Percentiles rank a stretch among this genome's conserved stretches.
These are phyloP conservation scores for Geopemphigus sp. DNA, from an alignment of 1,140 invertebrate species.

Conservation along the genomic window DNA sequence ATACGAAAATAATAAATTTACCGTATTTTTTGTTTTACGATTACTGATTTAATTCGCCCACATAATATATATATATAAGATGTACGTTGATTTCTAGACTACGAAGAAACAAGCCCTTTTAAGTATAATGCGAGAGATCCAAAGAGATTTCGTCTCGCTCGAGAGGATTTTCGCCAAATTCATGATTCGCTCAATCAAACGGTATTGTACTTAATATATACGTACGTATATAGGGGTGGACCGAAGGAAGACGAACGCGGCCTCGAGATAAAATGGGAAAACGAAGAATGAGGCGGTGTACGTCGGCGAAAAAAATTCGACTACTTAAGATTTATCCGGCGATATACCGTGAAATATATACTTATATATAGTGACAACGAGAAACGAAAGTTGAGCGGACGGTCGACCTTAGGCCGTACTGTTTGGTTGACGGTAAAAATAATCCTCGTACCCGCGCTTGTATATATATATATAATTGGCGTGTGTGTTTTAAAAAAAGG, in stretches of 20 bases:
- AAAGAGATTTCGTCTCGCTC: constrained; percentile 17
- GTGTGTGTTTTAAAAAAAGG: too few species aligned
- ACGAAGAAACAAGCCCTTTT: background rate
- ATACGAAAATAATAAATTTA: too few species aligned
- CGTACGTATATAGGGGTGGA: background rate
- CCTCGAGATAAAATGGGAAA: background rate
- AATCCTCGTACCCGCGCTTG: too few species aligned
- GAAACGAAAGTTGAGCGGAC: too few species aligned
- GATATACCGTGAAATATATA: background rate
- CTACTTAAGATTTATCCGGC: background rate
- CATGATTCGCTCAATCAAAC: constrained; percentile 6
- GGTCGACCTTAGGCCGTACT: too few species aligned
- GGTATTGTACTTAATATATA: background rate
- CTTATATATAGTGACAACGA: too few species aligned
- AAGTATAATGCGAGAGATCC: constrained; percentile 30
- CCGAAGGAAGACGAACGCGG: constrained; percentile 5
- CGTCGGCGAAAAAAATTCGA: background rate
- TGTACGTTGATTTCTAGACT: background rate
- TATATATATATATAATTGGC: too few species aligned
- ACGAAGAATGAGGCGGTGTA: too few species aligned
- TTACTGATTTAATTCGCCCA: background rate
- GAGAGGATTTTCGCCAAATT: constrained; percentile 8
- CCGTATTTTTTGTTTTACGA: too few species aligned
- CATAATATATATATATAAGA: constrained; percentile 2
- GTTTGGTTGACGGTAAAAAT: too few species aligned